Percentiles rank a stretch among this genome's conserved stretches.
phyloP scores from a whole-genome alignment of 2,888 invertebrate species.

The Aricia artaxerxes region DNA sequence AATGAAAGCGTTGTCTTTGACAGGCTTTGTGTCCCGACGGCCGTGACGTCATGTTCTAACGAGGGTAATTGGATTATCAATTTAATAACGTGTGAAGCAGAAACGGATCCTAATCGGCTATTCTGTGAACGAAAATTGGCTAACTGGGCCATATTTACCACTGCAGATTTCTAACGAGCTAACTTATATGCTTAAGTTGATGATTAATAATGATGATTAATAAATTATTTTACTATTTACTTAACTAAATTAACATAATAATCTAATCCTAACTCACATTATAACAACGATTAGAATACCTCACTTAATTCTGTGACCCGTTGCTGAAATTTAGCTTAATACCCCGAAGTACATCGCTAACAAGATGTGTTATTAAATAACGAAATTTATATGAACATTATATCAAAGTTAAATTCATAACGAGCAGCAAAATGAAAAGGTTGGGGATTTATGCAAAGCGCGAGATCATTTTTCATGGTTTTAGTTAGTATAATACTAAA shows the following conservation, averaged over 20 bases:
- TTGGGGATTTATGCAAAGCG: slow-evolving; percentile 29
- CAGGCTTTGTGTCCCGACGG: neutral
- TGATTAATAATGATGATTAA: too few relatives aligned
- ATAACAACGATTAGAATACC: neutral
- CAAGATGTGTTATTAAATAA: slow-evolving; percentile 15
- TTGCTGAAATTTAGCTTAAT: neutral
- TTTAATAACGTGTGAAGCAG: slow-evolving; percentile 15
- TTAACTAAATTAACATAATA: neutral
- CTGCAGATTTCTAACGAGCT: neutral
- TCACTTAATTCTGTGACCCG: neutral
- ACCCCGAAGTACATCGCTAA: neutral
- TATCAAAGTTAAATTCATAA: slow-evolving; percentile 26
- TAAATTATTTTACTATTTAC: neutral
- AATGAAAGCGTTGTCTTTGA: slow-evolving; percentile 29
- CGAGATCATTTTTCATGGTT: slow-evolving; percentile 34
- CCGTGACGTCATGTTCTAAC: neutral
- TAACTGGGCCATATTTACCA: neutral
- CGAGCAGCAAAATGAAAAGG: slow-evolving; percentile 22
- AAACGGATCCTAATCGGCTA: neutral
- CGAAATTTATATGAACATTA: slow-evolving; percentile 5
- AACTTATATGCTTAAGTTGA: neutral
- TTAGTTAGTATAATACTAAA: slow-evolving; percentile 36
- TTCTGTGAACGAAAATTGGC: neutral
- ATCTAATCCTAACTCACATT: neutral
- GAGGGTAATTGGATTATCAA: slow-evolving; percentile 4